Percentiles rank a stretch among this genome's conserved stretches.
These are phyloP conservation scores for Ictidomys tridecemlineatus DNA, from an alignment of 2,113 vertebrate genomes.

Conservation along the genomic window DNA sequence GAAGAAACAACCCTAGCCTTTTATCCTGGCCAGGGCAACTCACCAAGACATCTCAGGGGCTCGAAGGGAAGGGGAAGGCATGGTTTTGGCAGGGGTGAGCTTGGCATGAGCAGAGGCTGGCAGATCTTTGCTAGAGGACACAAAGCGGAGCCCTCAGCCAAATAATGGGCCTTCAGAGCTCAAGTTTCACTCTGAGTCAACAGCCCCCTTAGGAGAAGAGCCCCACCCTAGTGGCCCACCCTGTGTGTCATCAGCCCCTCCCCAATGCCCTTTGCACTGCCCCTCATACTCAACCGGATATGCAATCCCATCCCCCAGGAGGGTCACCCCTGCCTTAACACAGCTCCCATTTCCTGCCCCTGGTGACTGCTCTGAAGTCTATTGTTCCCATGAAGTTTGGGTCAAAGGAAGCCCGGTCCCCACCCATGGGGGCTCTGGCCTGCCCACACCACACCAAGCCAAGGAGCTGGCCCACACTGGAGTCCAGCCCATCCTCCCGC, in stretches of 20 bases:
- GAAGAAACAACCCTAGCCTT: slow-evolving; percentile 65
- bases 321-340: slow-evolving; percentile 74
- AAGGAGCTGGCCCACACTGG: no score
- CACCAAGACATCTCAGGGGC: slow-evolving; percentile 47
- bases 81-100: neutral
- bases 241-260: slow-evolving; percentile 58
- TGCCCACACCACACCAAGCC: neutral
- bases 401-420: slow-evolving; percentile 79
- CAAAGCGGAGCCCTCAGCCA: neutral
- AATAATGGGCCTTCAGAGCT: neutral
- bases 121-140: slow-evolving; percentile 8
- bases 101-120: neutral
- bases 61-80: neutral
- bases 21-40: neutral
- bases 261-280: slow-evolving; percentile 68
- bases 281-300: slow-evolving; percentile 73
- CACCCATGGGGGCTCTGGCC: slow-evolving; percentile 76
- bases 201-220: slow-evolving; percentile 32
- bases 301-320: slow-evolving; percentile 74
- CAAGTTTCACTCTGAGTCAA: slow-evolving; percentile 61
- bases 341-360: slow-evolving; percentile 82
- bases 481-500: neutral
- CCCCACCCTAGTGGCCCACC: slow-evolving; percentile 40
- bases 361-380: slow-evolving; percentile 80
- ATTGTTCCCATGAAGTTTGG: slow-evolving; percentile 81